Percentiles rank a stretch among this genome's conserved stretches.
phyloP scores from a whole-genome alignment of 2,113 vertebrate species.

The Sylvia atricapilla region DNA sequence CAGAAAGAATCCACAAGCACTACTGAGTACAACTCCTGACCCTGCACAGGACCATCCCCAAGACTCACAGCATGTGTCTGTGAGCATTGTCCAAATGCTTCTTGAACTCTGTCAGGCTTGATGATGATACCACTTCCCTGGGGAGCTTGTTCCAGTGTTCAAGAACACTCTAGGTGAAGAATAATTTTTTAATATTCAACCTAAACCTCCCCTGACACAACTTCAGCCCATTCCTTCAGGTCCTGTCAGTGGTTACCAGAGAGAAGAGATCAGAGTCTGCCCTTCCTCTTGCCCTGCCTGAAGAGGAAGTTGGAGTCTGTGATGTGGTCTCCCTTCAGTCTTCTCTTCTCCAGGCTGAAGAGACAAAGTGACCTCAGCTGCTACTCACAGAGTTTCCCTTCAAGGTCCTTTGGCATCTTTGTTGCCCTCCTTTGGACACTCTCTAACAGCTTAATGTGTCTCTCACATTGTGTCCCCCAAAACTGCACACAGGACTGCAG shows the following conservation, averaged over 20 bases:
- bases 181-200: not conserved
- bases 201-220: not conserved
- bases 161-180: not conserved
- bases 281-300: not conserved
- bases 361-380: not conserved
- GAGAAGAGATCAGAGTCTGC: not conserved
- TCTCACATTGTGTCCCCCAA: not conserved
- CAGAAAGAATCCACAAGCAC: not conserved
- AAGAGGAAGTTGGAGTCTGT: not conserved
- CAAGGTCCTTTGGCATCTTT: rapidly evolving
- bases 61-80: not conserved
- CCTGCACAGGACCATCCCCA: not conserved
- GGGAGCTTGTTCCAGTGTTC: not conserved
- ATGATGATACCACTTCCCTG: not conserved
- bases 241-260: not conserved
- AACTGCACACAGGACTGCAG: rapidly evolving
- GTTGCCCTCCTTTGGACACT: not conserved
- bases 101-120: not conserved
- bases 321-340: not conserved
- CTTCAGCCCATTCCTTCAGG: not conserved
- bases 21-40: not conserved
- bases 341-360: not conserved
- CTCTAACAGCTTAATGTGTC: not conserved
- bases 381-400: not conserved
- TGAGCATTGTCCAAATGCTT: not conserved